Evolutionary conservation across 2,888 invertebrate genomes (phyloP), one percentile per base, ranked within the genome.

Genomic region (Crematogaster levior): DNA sequence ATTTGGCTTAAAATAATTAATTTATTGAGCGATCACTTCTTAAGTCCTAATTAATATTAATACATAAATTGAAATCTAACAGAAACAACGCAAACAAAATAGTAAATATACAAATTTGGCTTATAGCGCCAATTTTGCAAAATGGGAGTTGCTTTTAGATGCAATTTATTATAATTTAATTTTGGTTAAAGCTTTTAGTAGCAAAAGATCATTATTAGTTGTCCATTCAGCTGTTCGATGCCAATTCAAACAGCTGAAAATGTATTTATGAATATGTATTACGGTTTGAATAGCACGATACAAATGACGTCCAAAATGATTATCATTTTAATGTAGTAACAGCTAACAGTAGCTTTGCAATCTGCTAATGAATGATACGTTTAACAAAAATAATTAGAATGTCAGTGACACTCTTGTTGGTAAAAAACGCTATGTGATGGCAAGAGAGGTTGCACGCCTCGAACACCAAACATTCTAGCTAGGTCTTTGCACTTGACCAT

Each of bases 401-500:
- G 82, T 79, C 74, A 79, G 40, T n/a, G 66, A 60, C 66, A 27
- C 65, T 70, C 63, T 34, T 65, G 30, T 40, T 61, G 30, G 37
- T 61, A 30, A 70, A 60, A 53, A 83, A 46, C 27, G 74, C 73
- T 58, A 37, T 84, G 84, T n/a, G 51, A 53, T 34, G 43, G 27
- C 74, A 37, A 88, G 88, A 86, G 90, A 88, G 91, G 86, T 88
- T 86, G 81, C 83, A 81, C 60, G 80, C 85, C 82, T 85, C 85
- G 89, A 88, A 88, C 85, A 91, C 85, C 87, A 53, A 70, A 85
- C 90, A 92, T 93, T 92, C 92, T 90, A 83, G 80, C 85, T 88
- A 87, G 93, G 93, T 92, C 92, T 92, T 93, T 93, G 93, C 91
- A 89, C 93, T 91, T 91, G 92, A 92, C 92, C 92, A 91, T 88